Evolutionary conservation across 2,797 vertebrate species (phyloP), one percentile per base, ranked within the genome.

Genomic region (Heliangelus exortis): DNA sequence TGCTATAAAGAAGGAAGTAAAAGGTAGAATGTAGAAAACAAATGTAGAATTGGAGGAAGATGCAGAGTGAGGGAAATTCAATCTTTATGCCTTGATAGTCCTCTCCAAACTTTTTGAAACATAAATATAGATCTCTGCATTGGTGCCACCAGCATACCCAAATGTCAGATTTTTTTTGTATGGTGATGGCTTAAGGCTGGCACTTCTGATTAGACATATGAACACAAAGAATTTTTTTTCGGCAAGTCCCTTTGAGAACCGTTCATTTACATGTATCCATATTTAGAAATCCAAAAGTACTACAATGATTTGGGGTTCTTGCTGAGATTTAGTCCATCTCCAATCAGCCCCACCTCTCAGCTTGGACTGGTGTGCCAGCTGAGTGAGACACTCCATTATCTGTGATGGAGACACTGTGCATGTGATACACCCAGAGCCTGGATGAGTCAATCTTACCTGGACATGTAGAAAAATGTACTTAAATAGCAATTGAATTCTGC

Each of bases 361-460:
- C 92, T 63, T 55, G 62, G 72, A 34, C 48, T 91, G 45, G 31
- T 92, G 76, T 96, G 84, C 91, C 84, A 96, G 76, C 59, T 84
- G 68, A 33, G 59, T 78, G 87, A 95, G 92, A 84, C 91, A 73
- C 31, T 51, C 47, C 48, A 89, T 92, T 94, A 89, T 89, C 81
- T 91, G 62, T 48, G 74, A 78, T 67, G 85, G 84, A 95, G 68
- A 66, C 55, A 63, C 55, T 12, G 1, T 71, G 68, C 63, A 20
- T 92, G 84, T 61, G 89, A 91, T 93, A 88, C 76, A 50, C 92
- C 91, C 92, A 89, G 59, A 63, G 58, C 48, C 45, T 68, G 45
- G 18, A n/a, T 96, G 95, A 95, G 47, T 95, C 92, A 95, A 62
- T 58, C 47, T 76, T 89, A 83, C 89, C 62, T 84, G 93, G 87